Evolutionary conservation across 1,140 invertebrate species (phyloP).

Genomic region (Formica selysi): DNA sequence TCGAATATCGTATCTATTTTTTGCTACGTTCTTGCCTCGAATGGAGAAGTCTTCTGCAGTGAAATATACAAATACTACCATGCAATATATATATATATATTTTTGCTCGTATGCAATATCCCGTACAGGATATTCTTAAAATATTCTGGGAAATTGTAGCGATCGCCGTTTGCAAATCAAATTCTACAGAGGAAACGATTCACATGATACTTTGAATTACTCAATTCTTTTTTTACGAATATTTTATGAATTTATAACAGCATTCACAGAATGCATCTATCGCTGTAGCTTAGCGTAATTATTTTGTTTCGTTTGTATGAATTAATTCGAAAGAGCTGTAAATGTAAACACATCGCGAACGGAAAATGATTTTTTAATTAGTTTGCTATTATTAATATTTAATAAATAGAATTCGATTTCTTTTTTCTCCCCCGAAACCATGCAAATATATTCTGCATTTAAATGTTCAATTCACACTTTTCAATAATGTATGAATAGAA

Average conservation of each 20-base stretch:
- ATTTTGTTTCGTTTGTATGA: neutral
- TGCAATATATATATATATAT: neutral
- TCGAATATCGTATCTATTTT: conserved; percentile 3
- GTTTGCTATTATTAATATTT: conserved; percentile 14
- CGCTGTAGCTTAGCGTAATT: neutral
- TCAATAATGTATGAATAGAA: neutral
- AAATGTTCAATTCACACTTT: neutral
- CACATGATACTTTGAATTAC: neutral
- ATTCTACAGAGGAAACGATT: conserved; percentile 7
- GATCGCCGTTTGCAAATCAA: conserved; percentile 8
- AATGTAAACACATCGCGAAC: neutral
- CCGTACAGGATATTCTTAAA: conserved; percentile 21
- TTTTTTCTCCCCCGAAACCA: neutral
- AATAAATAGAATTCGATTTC: neutral
- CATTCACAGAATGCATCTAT: neutral
- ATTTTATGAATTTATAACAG: neutral
- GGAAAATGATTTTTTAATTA: conserved; percentile 2
- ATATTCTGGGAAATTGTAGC: conserved; percentile 22
- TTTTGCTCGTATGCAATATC: neutral
- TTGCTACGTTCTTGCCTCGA: neutral
- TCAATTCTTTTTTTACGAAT: neutral
- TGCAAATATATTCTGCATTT: neutral
- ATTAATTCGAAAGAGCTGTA: neutral
- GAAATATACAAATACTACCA: neutral
- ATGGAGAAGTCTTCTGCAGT: neutral